These are phyloP conservation scores for Clarias pachynema DNA, from an alignment of 2,797 vertebrate genomes.

Conservation along the genomic window DNA sequence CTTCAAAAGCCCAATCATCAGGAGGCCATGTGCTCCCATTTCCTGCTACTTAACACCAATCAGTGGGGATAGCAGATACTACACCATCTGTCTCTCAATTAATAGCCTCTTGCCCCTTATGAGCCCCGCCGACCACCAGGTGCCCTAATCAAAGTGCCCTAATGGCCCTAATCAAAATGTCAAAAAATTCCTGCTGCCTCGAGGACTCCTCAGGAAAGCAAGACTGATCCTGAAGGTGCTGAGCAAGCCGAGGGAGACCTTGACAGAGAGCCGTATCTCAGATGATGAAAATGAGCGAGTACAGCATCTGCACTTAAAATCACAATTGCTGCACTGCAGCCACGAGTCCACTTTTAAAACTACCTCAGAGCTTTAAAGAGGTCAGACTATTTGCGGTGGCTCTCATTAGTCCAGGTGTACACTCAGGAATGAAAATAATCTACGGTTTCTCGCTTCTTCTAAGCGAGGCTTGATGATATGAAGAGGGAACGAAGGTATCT, in stretches of 20 bases:
- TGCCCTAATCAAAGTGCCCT: constrained; percentile 21
- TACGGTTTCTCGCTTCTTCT: background rate
- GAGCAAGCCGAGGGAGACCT: constrained; percentile 16
- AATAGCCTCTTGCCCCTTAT: constrained; percentile 38
- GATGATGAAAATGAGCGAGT: constrained; percentile 26
- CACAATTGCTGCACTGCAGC: background rate
- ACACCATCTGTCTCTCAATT: constrained; percentile 48
- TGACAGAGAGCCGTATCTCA: constrained; percentile 20
- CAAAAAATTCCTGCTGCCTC: constrained; percentile 17
- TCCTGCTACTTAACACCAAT: constrained; percentile 36
- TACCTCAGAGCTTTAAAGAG: constrained; percentile 4
- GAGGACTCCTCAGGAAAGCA: constrained; percentile 24
- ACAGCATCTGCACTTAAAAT: constrained; percentile 32
- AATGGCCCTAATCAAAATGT: constrained; percentile 17
- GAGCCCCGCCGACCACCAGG: constrained; percentile 32
- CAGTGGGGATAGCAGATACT: constrained; percentile 24
- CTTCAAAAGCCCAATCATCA: constrained; percentile 45
- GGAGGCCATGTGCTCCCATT: constrained; percentile 31
- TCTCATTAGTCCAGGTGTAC: constrained; percentile 23
- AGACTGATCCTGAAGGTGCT: constrained; percentile 35
- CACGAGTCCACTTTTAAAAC: background rate
- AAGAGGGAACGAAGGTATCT: background rate
- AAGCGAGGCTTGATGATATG: background rate
- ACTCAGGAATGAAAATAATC: background rate
- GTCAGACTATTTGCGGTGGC: constrained; percentile 7